These are phyloP conservation scores for Agrochola macilenta DNA, from an alignment of 2,888 invertebrate genomes.

Conservation along the genomic window DNA sequence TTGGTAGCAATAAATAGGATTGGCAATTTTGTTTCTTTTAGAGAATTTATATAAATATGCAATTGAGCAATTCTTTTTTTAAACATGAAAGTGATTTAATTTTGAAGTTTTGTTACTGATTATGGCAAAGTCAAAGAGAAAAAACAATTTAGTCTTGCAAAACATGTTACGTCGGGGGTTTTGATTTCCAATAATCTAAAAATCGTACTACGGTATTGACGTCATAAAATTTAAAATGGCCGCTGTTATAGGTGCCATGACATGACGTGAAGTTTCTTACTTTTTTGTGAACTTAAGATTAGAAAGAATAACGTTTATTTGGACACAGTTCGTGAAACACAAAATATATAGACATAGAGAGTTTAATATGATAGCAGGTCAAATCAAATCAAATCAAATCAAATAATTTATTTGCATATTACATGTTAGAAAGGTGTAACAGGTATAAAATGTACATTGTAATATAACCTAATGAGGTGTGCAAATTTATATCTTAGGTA, in stretches of 20 bases:
- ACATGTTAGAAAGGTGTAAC: too few species aligned
- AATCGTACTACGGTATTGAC: too few species aligned
- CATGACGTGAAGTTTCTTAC: neutral
- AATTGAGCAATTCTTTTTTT: conserved; percentile 16
- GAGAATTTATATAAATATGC: conserved; percentile 33
- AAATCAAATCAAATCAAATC: too few species aligned
- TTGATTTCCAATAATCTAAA: neutral
- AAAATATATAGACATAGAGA: neutral
- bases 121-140: neutral
- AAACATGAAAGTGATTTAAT: conserved; percentile 24
- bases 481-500: too few species aligned
- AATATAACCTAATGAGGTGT: too few species aligned
- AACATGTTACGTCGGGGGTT: neutral
- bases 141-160: too few species aligned
- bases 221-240: neutral
- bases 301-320: neutral
- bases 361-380: neutral
- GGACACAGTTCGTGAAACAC: neutral
- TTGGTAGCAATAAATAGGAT: conserved; percentile 57
- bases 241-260: neutral
- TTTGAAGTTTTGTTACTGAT: neutral
- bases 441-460: too few species aligned
- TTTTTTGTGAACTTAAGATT: neutral
- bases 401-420: too few species aligned
- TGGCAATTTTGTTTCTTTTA: conserved; percentile 36